Evolutionary conservation across 1,140 invertebrate species (phyloP).

Genomic region (Oncopodura yosiiana): DNA sequence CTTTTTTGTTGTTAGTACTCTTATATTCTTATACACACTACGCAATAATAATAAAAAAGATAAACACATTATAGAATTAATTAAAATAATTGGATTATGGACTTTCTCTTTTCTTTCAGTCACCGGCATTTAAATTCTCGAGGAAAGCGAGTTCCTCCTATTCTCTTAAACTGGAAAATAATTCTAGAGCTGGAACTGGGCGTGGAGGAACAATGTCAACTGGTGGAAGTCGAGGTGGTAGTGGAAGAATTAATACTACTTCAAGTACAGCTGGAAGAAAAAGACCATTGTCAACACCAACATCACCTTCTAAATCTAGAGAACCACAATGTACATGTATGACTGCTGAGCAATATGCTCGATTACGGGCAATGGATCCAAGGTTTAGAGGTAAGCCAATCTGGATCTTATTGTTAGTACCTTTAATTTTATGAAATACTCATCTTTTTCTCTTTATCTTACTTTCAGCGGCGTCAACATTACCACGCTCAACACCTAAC

Average conservation of each 20-base stretch:
- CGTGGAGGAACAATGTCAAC: conserved; percentile 4
- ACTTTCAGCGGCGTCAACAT: conserved; percentile 63
- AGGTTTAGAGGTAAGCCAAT: conserved; percentile 55
- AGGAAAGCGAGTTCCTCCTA: conserved; percentile 93
- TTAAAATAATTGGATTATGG: too few species aligned
- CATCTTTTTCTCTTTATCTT: not conserved
- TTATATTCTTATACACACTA: too few species aligned
- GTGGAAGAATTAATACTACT: conserved; percentile 28
- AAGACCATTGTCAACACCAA: conserved; percentile 83
- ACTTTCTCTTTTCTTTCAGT: conserved; percentile 79
- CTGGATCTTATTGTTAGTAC: not conserved
- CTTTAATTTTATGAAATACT: not conserved
- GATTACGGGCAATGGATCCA: conserved; percentile 70
- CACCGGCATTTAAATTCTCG: conserved; percentile 92
- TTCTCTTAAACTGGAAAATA: conserved; percentile 75
- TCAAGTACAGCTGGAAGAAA: conserved; percentile 44
- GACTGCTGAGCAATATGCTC: conserved; percentile 79
- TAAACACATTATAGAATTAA: too few species aligned
- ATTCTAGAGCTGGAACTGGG: conserved; percentile 31
- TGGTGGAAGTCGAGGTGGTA: conserved; percentile 23
- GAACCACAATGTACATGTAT: conserved; percentile 91
- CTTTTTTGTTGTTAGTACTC: too few species aligned
- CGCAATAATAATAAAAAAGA: too few species aligned
- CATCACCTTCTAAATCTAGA: conserved; percentile 75
- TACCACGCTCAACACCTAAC: conserved; percentile 56